These are phyloP conservation scores for Pyxicephalus adspersus DNA, from an alignment of 2,113 vertebrate species.

Conservation along the genomic window DNA sequence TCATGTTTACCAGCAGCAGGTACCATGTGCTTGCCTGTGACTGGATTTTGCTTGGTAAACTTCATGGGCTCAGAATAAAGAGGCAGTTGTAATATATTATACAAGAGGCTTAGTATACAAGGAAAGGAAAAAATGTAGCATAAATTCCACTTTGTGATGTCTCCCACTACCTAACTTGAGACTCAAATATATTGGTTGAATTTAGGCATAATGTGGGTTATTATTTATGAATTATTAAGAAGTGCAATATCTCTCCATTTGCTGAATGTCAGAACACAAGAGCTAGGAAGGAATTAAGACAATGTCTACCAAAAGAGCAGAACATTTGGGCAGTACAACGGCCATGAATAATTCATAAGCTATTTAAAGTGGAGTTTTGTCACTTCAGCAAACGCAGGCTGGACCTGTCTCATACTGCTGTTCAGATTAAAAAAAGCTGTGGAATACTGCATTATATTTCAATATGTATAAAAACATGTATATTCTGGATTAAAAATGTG, in stretches of 20 bases:
- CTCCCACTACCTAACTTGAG: conserved; percentile 24
- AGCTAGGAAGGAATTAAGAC: conserved; percentile 73
- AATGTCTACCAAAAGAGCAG: conserved; percentile 69
- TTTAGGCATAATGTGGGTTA: conserved; percentile 59
- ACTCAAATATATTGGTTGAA: conserved; percentile 59
- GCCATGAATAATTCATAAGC: conserved; percentile 80
- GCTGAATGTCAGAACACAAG: conserved; percentile 73
- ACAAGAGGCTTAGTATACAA: background rate
- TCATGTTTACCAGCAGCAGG: background rate
- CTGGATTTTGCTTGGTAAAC: background rate
- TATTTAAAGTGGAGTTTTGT: conserved; percentile 75
- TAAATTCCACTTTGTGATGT: background rate
- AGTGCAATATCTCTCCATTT: conserved; percentile 65
- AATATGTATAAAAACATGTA: no score
- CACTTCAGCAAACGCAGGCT: conserved; percentile 62
- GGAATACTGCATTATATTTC: background rate
- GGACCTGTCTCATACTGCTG: conserved; percentile 5
- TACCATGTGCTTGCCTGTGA: no score
- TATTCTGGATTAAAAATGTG: no score
- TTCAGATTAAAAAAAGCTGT: background rate
- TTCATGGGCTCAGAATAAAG: background rate
- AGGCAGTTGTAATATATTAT: background rate
- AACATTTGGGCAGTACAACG: conserved; percentile 77
- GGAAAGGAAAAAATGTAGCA: background rate
- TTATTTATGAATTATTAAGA: conserved; percentile 74